Evolutionary conservation across 2,797 vertebrate species (phyloP), one percentile per base, ranked within the genome.

Genomic region (Pangasius larnaudii): DNA sequence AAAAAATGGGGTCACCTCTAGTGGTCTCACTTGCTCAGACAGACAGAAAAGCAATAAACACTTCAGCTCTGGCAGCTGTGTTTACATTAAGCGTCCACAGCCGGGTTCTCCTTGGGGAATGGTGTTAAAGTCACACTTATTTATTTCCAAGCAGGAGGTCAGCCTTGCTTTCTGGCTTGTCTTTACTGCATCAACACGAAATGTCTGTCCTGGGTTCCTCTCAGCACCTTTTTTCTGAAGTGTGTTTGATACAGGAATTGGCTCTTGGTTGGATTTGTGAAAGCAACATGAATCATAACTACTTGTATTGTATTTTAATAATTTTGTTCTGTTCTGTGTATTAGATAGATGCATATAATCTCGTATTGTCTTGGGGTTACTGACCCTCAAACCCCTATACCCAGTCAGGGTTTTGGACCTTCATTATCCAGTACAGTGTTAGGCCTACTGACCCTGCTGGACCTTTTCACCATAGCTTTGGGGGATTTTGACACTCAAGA

Each of bases 11-110:
- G 90, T 91, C 86, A 87, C 85, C 49, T 85, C 89, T 85, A 88
- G 83, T 71, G 14, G 65, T 75, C 83, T 49, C 61, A 69, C 79
- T 84, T 67, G 42, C 67, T 80, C 56, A 85, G 0, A 3, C 85
- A 92, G 93, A 94, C 93, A 93, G 93, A 93, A 93, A 93, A 94
- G 93, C 93, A 94, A 94, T 93, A 95, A 94, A 94, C 92, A 89
- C 80, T 58, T 22, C 36, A 85, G 88, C 81, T 78, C 58, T 13
- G 83, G 30, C 80, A 79, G 85, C 85, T 81, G 81, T 87, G 87
- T 85, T 87, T 89, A 65, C 81, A 75, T 84, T 61, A 84, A 86
- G 75, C 81, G 51, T 89, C 85, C 53, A 19, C 24, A 75, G 67
- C 51, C 30, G 36, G 84, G 46, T 42, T 10, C 71, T 87, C 85